Conservation (phyloP, 2,113 vertebrate species). For the Eurystomus gularis region DNA sequence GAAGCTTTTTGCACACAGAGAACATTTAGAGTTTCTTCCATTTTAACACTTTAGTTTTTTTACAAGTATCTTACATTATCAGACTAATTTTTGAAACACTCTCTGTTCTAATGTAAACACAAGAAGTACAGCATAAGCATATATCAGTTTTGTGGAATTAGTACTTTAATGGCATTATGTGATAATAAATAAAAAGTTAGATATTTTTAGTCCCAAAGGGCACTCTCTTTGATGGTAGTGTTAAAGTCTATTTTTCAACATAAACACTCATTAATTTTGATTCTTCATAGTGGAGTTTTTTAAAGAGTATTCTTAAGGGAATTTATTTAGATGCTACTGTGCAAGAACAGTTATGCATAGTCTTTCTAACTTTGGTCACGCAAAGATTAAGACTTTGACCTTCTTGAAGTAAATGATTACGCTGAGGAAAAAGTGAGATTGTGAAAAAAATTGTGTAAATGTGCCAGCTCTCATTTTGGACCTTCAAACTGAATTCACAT, state of each 20-base stretch:
- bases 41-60: background rate
- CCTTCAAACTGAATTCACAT: background rate
- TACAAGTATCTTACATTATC: background rate
- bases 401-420: background rate
- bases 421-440: background rate
- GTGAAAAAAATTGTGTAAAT: background rate
- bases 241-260: background rate
- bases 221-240: background rate
- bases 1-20: background rate
- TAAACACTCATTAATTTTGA: background rate
- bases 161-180: background rate
- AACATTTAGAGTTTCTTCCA: background rate
- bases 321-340: background rate
- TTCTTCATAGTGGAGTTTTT: background rate
- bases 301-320: background rate
- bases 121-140: background rate
- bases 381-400: background rate
- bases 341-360: background rate
- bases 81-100: background rate
- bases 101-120: background rate
- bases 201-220: background rate
- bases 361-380: background rate
- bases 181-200: background rate
- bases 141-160: background rate
- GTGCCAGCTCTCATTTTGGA: background rate